Base-by-base conservation (phyloP, 1,140 invertebrate genomes). In the Tetramorium parvispinum region DNA sequence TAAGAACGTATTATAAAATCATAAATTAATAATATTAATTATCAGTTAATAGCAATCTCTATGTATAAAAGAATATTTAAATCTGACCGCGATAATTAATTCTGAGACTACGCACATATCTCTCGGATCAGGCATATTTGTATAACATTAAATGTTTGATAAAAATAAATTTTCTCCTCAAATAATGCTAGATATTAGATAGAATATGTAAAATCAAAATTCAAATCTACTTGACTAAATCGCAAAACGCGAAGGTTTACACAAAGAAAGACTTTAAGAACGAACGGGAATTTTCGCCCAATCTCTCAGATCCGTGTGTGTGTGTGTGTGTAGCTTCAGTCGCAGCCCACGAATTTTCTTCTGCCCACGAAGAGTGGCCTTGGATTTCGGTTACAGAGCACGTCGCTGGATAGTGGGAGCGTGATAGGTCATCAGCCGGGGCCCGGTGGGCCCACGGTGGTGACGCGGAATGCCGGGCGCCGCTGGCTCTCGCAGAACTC, bases 401-500 rank as follows among this genome's bases (percentile, higher is more conserved):
- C 93, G 63, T 94, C 94, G 21, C 32, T 94, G 91, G 94, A 94
- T 73, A 78, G 93, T 75, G 93, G 92, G 85, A 77, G 43, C 70
- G 71, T 82, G 85, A 86, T 91, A 82, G 90, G 91, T 91, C 92
- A 93, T 91, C 92, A 91, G 75, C 85, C 88, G 66, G 92, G 82
- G n/a, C 57, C 89, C 21, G 79, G 86, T 27, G 88, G 75, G 21
- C 24, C 63, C 40, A 76, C 88, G 61, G 85, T 79, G 86, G 85
- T 86, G 53, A 85, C 91, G 57, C 91, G 91, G 90, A 88, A 85
- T 88, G 88, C 68, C 43, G 92, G 90, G 7, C 91, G 93, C 43
- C 94, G 93, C 24, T 95, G 94, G 94, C 86, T 94, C 65, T 94
- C 93, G 59, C 94, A 94, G 78, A 87, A 77, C 55, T 91, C 89